These are phyloP conservation scores for Nyctalus aviator DNA, from an alignment of 2,797 vertebrate species.

Conservation along the genomic window DNA sequence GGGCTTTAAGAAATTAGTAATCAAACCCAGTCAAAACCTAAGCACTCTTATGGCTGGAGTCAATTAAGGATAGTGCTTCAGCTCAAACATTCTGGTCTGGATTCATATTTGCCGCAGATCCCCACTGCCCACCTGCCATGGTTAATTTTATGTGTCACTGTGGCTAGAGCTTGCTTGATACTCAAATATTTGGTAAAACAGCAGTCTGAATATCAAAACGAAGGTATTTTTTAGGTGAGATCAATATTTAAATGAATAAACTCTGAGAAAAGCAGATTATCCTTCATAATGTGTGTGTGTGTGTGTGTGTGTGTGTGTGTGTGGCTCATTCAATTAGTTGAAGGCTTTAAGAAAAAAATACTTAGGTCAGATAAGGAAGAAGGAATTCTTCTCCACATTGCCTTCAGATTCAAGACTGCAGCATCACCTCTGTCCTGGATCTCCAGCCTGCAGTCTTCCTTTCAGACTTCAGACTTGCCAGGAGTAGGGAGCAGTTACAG, in stretches of 20 bases:
- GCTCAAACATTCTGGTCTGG: neutral
- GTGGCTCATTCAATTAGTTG: neutral
- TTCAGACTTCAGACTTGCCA: neutral
- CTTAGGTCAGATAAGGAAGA: neutral
- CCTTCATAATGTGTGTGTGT: neutral
- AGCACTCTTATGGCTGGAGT: neutral
- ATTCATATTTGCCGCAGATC: neutral
- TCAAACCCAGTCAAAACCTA: neutral
- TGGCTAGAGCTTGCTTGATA: neutral
- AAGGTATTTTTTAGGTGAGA: neutral
- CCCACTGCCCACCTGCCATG: neutral
- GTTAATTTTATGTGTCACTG: neutral
- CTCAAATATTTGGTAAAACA: neutral
- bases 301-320: too few relatives aligned
- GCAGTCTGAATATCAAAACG: neutral
- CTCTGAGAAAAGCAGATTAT: neutral
- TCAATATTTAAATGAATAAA: slow-evolving; percentile 2
- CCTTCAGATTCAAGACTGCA: neutral
- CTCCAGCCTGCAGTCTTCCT: neutral
- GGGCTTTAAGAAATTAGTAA: slow-evolving; percentile 41
- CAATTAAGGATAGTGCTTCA: neutral
- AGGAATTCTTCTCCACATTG: neutral
- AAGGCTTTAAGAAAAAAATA: neutral
- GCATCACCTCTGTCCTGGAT: neutral
- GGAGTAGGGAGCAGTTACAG: too few relatives aligned